Evolutionary conservation across 2,797 vertebrate genomes (phyloP), one percentile per base, ranked within the genome.

Genomic region (Centroberyx gerrardi): DNA sequence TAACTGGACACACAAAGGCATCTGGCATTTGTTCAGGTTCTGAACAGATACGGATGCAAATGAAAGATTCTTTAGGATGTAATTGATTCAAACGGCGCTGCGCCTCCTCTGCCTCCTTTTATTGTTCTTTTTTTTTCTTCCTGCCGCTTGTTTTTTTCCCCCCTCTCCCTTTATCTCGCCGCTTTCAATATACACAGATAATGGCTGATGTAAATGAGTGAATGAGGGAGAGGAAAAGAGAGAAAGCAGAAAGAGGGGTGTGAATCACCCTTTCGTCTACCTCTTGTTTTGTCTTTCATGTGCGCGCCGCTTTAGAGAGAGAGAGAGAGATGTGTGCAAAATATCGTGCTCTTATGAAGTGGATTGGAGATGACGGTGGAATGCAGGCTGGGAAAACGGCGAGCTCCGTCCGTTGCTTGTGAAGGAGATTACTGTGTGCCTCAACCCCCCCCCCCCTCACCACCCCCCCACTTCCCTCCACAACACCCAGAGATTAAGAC

Each of bases 1-100:
- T 98, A 98, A 96, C 95, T 87, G 95, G 97, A 93, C 93, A 96
- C 96, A 97, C 97, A 98, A 98, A 98, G 96, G 96, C 95, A 95
- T 95, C 96, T 98, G 97, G 97, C 97, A 96, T 97, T 97, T 96
- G 97, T 95, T 97, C 95, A 91, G 92, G 85, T 93, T 93, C 71
- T 81, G 76, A 92, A 86, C 91, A 94, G 93, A 95, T 93, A 94
- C 80, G 83, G 90, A 95, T 95, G 93, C 94, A 96, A 96, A 96
- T 96, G 92, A 93, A 95, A 94, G 93, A 93, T 95, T 93, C 92
- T 94, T 95, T 91, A 91, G 94, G 93, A 94, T 92, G 94, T 95
- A 95, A 96, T 94, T 95, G 95, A 96, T 95, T 96, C 94, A 95
- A 94, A 94, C 90, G 70, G 76, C 49, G 82, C 90, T 76, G 82